A percentile compares a stretch with the other conserved stretches of the same genome.
Conservation (phyloP, 2,888 invertebrate genomes). For the Drosophila lacicola region DNA sequence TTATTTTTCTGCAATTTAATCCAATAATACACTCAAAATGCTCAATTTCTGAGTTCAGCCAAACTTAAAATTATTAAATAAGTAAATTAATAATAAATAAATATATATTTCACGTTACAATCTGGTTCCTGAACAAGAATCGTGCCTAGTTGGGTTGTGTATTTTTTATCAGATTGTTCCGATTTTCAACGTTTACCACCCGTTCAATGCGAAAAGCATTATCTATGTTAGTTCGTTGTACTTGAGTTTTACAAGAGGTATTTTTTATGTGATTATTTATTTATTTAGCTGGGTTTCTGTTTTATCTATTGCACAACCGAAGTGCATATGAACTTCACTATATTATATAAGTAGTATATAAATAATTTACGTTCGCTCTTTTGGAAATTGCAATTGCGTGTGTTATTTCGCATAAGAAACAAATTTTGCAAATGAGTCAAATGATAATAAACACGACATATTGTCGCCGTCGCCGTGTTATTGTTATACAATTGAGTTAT, state of each 20-base stretch:
- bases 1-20: too few relatives aligned
- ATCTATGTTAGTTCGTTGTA: conserved; percentile 39
- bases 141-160: neutral
- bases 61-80: neutral
- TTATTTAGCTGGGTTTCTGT: conserved; percentile 26
- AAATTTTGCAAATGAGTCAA: conserved; percentile 28
- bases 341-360: neutral
- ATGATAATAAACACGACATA: conserved; percentile 47
- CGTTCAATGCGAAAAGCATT: conserved; percentile 33
- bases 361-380: neutral
- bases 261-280: conserved; percentile 28
- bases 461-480: conserved; percentile 18
- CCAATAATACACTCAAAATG: too few relatives aligned
- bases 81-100: neutral
- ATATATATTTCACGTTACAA: neutral
- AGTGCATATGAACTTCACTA: conserved; percentile 2
- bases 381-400: conserved; percentile 44
- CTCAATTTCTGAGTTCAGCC: neutral
- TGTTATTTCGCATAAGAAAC: conserved; percentile 8
- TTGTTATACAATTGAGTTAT: conserved; percentile 48
- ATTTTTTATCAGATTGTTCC: conserved; percentile 25
- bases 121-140: neutral
- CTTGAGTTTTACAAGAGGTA: conserved; percentile 9
- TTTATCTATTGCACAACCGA: conserved; percentile 14
- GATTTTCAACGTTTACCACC: conserved; percentile 4